phyloP scores from a whole-genome alignment of 2,797 vertebrate species.

The Enteromius afrohamiltoni region DNA sequence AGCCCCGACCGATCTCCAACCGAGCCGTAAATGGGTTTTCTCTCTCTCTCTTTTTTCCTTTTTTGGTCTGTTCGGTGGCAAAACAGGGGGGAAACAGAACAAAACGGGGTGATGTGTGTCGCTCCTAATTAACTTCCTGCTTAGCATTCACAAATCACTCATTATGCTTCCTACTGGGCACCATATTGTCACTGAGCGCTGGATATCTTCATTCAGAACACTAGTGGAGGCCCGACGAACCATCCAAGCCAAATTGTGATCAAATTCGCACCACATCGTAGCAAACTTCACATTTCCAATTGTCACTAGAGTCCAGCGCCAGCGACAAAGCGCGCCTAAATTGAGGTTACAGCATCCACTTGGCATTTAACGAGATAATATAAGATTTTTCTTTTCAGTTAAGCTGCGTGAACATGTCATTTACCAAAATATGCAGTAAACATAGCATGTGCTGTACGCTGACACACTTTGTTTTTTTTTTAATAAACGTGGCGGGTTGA shows the following conservation, averaged over 20 bases:
- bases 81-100: constrained; percentile 77
- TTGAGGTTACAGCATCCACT: constrained; percentile 81
- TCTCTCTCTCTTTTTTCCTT: constrained; percentile 45
- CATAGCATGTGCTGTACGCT: neutral
- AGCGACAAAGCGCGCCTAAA: constrained; percentile 75
- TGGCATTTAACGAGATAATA: constrained; percentile 70
- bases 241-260: constrained; percentile 62
- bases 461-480: neutral
- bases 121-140: constrained; percentile 66
- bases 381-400: neutral
- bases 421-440: neutral
- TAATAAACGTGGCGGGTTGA: neutral
- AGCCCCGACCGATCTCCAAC: constrained; percentile 58
- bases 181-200: constrained; percentile 89
- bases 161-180: constrained; percentile 95
- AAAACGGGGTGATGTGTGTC: constrained; percentile 66
- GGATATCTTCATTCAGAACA: constrained; percentile 54
- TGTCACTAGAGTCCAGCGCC: constrained; percentile 81
- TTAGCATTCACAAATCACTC: constrained; percentile 68
- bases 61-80: constrained; percentile 94
- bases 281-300: constrained; percentile 70
- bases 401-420: neutral
- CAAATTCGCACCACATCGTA: constrained; percentile 51
- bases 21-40: constrained; percentile 77
- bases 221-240: constrained; percentile 51